Base-by-base conservation (phyloP, 2,888 invertebrate genomes). In the Cryptops parisi region DNA sequence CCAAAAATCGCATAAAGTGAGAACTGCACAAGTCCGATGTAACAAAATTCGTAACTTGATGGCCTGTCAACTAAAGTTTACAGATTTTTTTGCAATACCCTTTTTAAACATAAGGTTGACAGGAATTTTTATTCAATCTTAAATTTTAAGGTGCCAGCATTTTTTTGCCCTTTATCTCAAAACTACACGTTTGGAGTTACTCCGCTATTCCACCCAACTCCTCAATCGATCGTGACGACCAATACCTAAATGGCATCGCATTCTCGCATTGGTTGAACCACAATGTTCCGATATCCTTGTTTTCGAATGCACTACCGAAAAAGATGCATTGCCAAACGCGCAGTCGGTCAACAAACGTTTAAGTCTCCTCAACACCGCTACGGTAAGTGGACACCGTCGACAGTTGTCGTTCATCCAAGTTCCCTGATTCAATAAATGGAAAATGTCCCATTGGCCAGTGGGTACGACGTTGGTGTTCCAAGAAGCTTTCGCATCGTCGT, bases 241-340 rank as follows among this genome's bases (percentile, higher is more conserved):
- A n/a, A n/a, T n/a, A 53, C 53, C 53, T 27, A 53, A 47, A 39
- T 53, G 53, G 38, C 53, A 53, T 4, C 53, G 3, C n/a, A 53
- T 19, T 19, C 53, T 24, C 21, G 45, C 47, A 25, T 53, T 53
- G 3, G 53, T 53, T 4, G 53, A 27, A 2, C 53, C 53, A 39
- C 15, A 47, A 41, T 53, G 53, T 6, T 22, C 27, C 2, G 15
- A 17, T 2, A 53, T 46, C 4, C 25, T 17, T 3, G 47, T 45
- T 21, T 23, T 23, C 5, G 53, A 47, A 5, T 38, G 4, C 19
- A 53, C 23, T 2, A 53, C 53, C 4, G 53, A 53, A 23, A 53
- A 53, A 6, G 21, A 17, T 2, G 39, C 46, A 24, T 47, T 45
- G 12, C 47, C 53, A 45, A 53, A 53, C 22, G 48, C 23, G 17